These are phyloP conservation scores for Neodontobutis hainanensis DNA, from an alignment of 2,113 vertebrate genomes.

Conservation along the genomic window DNA sequence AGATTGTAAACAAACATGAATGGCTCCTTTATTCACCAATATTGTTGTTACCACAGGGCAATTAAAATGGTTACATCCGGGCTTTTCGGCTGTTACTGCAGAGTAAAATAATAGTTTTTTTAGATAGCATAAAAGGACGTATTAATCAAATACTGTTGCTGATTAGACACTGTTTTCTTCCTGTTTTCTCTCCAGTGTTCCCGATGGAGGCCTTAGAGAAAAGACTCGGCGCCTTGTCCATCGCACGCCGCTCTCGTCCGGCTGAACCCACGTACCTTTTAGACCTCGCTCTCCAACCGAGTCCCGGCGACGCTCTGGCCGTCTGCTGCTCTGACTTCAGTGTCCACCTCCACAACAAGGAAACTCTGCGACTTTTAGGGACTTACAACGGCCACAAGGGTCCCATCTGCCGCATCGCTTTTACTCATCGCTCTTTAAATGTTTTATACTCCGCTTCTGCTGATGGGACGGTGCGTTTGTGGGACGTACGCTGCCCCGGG, in stretches of 20 bases:
- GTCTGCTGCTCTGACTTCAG: constrained; percentile 83
- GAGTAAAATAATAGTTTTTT: too few species aligned
- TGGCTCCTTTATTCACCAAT: too few species aligned
- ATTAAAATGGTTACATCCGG: too few species aligned
- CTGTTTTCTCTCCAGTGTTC: not conserved
- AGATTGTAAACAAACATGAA: too few species aligned
- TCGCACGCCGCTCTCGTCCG: constrained; percentile 74
- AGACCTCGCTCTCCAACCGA: constrained; percentile 62
- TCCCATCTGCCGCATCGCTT: constrained; percentile 78
- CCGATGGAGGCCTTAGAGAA: constrained; percentile 82
- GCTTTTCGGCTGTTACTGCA: too few species aligned
- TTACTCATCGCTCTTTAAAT: constrained; percentile 68
- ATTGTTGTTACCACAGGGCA: too few species aligned
- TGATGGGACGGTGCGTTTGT: constrained; percentile 82
- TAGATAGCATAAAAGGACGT: too few species aligned
- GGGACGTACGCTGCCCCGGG: constrained; percentile 82
- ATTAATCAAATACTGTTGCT: too few species aligned
- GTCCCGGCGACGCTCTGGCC: constrained; percentile 65
- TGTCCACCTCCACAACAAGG: constrained; percentile 81
- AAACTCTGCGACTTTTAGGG: constrained; percentile 75
- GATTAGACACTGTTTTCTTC: not conserved
- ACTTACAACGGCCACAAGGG: constrained; percentile 73
- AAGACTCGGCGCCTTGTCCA: constrained; percentile 78
- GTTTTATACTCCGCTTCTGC: constrained; percentile 84
- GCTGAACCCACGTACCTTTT: constrained; percentile 72